Base-by-base conservation (phyloP, 2,797 vertebrate species). In the Enoplosus armatus region DNA sequence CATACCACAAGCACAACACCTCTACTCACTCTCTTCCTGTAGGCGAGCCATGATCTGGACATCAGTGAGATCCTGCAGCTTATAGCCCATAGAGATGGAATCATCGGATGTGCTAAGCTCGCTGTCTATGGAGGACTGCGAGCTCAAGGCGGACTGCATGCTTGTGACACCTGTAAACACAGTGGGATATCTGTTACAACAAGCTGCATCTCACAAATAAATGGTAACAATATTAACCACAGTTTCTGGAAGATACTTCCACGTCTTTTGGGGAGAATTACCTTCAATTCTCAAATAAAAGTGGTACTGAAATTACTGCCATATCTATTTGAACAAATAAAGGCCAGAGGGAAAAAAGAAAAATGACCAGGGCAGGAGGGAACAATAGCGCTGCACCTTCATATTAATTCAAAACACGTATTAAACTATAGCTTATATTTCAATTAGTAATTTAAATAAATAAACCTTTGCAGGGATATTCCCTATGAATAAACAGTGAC, bases 41-140 rank as follows among this genome's bases (percentile, higher is more conserved):
- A 98, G 94, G 22, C 97, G 96, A 71, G 97, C 97, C 97, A 98
- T 98, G 82, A 98, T 97, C 93, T 98, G 97, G 70, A 98, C 97
- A 5, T 98, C 97, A 0, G 97, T 98, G 87, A 98, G 91, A 90
- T 98, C 97, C 93, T 98, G 97, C 74, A 98, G 95, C 77, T 98
- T 98, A 64, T 98, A 98, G 1, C 97, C 97, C 97, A 98, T 97
- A 3, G 97, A 98, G 93, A 98, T 98, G 84, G 97, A 98, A 91
- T 98, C 97, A 4, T 98, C 97, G 0, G 97, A 98, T 5, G 97
- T 98, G 85, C 97, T 98, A 72, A 98, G 95, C 89, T 98, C 97
- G 1, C 97, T 98, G 92, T 98, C 97, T 75, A 98, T 96, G 1
- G 97, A 98, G 0, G 97, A 98, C 93, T 98, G 97, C 1, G 97